A percentile compares a stretch with the other conserved stretches of the same genome.
Conservation (phyloP, 1,140 invertebrate species). For the Nasonia longicornis region DNA sequence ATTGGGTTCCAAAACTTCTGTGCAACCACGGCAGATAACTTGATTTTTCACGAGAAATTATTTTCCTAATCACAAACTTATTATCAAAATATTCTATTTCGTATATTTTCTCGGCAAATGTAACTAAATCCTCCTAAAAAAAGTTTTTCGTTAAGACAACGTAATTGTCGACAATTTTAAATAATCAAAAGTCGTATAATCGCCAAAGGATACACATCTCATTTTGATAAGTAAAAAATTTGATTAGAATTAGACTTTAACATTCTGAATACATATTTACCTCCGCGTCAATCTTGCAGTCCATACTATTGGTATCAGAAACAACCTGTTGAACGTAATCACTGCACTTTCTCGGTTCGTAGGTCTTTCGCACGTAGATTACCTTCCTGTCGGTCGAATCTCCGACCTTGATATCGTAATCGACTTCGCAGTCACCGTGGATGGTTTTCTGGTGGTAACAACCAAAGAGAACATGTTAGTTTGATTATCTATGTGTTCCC, state of each 20-base stretch:
- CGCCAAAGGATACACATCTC: neutral
- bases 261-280: conserved; percentile 42
- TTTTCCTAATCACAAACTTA: conserved; percentile 55
- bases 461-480: conserved; percentile 70
- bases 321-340: conserved; percentile 44
- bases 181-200: neutral
- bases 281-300: conserved; percentile 48
- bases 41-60: conserved; percentile 56
- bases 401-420: conserved; percentile 52
- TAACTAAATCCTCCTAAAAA: conserved; percentile 56
- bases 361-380: conserved; percentile 50
- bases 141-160: conserved; percentile 4
- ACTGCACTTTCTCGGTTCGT: conserved; percentile 55
- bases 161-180: neutral
- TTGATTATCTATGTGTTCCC: conserved; percentile 60
- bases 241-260: neutral
- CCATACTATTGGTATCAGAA: conserved; percentile 48
- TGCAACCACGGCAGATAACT: conserved; percentile 62
- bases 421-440: conserved; percentile 59
- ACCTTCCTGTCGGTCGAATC: conserved; percentile 24
- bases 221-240: too few species aligned
- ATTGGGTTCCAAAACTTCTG: conserved; percentile 59
- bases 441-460: conserved; percentile 69
- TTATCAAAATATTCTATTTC: conserved; percentile 54
- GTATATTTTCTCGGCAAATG: conserved; percentile 54